phyloP scores from a whole-genome alignment of 2,888 invertebrate species.

The Sepioteuthis lessoniana region DNA sequence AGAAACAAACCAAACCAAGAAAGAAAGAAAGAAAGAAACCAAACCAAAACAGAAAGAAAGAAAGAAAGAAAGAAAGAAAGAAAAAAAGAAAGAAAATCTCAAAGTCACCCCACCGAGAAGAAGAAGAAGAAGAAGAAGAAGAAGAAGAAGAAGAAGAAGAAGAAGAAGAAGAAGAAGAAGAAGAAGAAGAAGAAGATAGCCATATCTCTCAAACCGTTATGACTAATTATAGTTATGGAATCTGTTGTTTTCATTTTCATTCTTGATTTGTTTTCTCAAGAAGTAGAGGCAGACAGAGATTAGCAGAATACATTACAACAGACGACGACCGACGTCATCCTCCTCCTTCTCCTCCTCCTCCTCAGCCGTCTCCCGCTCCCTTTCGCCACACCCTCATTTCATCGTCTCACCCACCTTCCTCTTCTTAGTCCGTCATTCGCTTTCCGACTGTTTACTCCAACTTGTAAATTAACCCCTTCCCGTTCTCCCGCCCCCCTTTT shows the following conservation, averaged over 20 bases:
- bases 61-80: no score
- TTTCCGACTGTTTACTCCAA: neutral
- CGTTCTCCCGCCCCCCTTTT: conserved; percentile 25
- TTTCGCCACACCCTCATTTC: neutral
- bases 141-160: neutral
- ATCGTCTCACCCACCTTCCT: neutral
- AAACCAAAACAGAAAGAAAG: no score
- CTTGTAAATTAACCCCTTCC: conserved; percentile 35
- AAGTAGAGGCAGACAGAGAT: neutral
- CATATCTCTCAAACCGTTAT: neutral
- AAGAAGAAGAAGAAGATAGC: neutral
- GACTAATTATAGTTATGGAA: neutral
- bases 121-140: neutral
- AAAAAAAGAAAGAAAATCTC: neutral
- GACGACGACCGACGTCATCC: neutral
- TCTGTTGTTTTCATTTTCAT: neutral
- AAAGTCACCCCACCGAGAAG: neutral
- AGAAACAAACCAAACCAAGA: neutral
- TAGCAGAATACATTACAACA: neutral
- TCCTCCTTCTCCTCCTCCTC: no score
- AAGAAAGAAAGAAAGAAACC: neutral
- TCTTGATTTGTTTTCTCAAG: neutral
- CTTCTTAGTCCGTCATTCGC: neutral
- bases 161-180: no score
- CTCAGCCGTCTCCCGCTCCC: no score